A percentile compares a stretch with the other conserved stretches of the same genome.
Conservation (phyloP, 2,113 vertebrate genomes). For the Candoia aspera region DNA sequence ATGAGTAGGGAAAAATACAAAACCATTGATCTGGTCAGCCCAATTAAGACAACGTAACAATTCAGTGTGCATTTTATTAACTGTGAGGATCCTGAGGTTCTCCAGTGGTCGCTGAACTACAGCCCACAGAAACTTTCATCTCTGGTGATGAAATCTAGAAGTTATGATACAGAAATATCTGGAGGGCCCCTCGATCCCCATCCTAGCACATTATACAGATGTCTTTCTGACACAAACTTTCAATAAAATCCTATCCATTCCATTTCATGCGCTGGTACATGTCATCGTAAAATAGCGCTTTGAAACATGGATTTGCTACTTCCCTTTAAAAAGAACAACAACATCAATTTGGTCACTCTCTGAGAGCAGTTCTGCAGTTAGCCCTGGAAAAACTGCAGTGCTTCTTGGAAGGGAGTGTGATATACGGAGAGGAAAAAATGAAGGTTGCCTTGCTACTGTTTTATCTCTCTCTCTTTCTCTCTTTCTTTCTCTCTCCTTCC, state of each 20-base stretch:
- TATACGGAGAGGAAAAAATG: neutral
- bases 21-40: neutral
- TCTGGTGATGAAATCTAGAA: neutral
- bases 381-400: fast-evolving
- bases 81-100: neutral
- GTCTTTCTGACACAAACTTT: neutral
- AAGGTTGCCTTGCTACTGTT: neutral
- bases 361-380: fast-evolving
- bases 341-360: too few relatives aligned
- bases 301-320: neutral
- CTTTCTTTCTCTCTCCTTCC: neutral
- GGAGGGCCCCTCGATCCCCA: neutral
- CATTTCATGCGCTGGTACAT: neutral
- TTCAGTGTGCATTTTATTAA: neutral
- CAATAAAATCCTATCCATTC: neutral
- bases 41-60: neutral
- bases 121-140: neutral
- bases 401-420: neutral
- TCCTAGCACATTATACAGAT: neutral
- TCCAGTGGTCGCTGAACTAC: neutral
- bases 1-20: neutral
- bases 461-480: neutral
- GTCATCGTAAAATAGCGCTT: neutral
- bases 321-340: neutral
- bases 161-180: neutral